A percentile compares a stretch with the other conserved stretches of the same genome.
Evolutionary conservation across 2,797 vertebrate genomes (phyloP).

Genomic region (Chaetophractus vellerosus): DNA sequence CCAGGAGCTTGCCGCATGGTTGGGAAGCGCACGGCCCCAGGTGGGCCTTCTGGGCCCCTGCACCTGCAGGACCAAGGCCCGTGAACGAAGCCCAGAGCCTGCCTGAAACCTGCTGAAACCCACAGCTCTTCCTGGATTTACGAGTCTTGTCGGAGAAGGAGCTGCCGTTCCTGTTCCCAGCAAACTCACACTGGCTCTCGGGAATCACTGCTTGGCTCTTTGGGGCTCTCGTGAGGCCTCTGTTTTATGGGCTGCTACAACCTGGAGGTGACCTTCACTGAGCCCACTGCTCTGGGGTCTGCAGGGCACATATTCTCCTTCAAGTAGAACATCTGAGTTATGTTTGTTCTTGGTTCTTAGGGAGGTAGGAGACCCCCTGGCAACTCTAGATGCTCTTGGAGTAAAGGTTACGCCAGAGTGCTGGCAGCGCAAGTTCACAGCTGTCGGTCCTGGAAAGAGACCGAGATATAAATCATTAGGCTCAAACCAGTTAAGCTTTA

Average conservation of each 20-base stretch:
- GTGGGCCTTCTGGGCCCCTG: background rate
- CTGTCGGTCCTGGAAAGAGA: no score
- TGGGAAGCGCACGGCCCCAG: no score
- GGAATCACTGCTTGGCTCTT: background rate
- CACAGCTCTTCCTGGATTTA: background rate
- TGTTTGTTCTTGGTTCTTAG: background rate
- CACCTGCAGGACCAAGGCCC: background rate
- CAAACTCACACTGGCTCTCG: background rate
- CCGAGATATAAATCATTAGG: background rate
- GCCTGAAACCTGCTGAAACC: background rate
- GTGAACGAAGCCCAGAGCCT: no score
- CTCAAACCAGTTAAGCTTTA: background rate
- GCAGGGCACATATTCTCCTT: background rate
- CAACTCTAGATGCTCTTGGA: no score
- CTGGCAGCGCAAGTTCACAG: no score
- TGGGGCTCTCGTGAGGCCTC: background rate
- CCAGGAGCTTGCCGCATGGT: background rate
- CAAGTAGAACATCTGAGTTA: background rate
- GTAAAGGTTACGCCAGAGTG: no score
- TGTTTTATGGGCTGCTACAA: background rate
- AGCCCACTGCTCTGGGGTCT: background rate
- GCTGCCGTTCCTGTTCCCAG: no score
- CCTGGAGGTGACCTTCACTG: background rate
- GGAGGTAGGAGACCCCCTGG: no score
- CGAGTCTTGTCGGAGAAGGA: background rate